Evolutionary conservation across 1,140 invertebrate genomes (phyloP).

Genomic region (Cyclina sinensis): DNA sequence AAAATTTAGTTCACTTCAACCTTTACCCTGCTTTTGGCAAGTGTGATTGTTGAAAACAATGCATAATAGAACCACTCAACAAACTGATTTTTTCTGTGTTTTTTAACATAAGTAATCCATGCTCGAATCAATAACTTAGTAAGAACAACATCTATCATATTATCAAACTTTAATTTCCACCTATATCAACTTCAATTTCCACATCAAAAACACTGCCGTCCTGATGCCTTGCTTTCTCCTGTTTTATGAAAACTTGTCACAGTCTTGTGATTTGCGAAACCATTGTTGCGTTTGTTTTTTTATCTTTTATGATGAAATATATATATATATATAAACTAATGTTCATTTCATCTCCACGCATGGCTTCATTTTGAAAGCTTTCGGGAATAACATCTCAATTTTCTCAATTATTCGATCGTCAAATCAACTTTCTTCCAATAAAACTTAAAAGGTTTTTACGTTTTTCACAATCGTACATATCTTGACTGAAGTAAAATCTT

Average conservation of each 20-base stretch:
- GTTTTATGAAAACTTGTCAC: not conserved
- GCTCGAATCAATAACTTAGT: too few relatives aligned
- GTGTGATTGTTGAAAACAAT: too few relatives aligned
- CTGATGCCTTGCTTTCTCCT: not conserved
- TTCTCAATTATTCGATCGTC: slow-evolving; percentile 28
- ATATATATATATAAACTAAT: slow-evolving; percentile 31
- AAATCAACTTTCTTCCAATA: slow-evolving; percentile 2
- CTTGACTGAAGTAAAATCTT: not conserved
- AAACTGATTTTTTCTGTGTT: too few relatives aligned
- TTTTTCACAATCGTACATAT: slow-evolving; percentile 15
- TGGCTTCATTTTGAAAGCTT: slow-evolving; percentile 1
- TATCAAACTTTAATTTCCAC: too few relatives aligned
- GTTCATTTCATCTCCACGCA: not conserved
- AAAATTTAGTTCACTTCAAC: too few relatives aligned
- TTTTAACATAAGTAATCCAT: too few relatives aligned
- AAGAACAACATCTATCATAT: too few relatives aligned
- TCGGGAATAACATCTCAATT: slow-evolving; percentile 34
- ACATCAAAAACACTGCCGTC: not conserved
- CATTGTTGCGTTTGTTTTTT: slow-evolving; percentile 33
- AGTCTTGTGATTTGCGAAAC: not conserved
- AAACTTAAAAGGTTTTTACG: slow-evolving; percentile 30
- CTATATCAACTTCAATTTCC: not conserved
- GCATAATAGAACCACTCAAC: too few relatives aligned
- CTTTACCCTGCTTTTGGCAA: too few relatives aligned
- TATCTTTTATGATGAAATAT: slow-evolving; percentile 20